A percentile compares a stretch with the other conserved stretches of the same genome.
These are phyloP conservation scores for Dromiciops gliroides DNA, from an alignment of 2,113 vertebrate genomes.

Conservation along the genomic window DNA sequence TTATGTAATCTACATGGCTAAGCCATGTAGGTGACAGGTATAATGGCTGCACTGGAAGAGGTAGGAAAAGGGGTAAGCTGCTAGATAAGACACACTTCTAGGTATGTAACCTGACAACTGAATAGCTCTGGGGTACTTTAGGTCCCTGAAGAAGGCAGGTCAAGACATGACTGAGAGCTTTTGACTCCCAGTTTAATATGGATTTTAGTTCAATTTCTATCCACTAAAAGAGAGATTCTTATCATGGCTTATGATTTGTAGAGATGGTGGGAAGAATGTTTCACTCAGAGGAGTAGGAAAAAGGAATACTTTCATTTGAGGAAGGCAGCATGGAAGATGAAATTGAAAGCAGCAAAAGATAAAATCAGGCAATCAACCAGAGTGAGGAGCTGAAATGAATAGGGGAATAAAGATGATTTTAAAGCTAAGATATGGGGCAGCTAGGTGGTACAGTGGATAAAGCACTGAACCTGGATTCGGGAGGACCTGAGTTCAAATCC, in stretches of 20 bases:
- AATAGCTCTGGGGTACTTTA: background rate
- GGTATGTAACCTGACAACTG: background rate
- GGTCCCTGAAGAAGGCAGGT: background rate
- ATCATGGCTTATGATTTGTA: background rate
- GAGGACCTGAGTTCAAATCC: too few species aligned
- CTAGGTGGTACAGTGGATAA: too few species aligned
- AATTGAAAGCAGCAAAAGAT: slow-evolving; percentile 6
- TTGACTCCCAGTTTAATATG: background rate
- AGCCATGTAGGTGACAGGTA: fast-evolving
- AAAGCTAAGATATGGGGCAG: background rate
- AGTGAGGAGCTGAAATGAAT: background rate
- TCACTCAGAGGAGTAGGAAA: background rate
- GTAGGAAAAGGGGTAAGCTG: background rate
- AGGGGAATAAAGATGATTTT: background rate
- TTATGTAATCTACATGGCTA: background rate
- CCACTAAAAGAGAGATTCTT: background rate
- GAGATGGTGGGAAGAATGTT: background rate
- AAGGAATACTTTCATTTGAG: background rate
- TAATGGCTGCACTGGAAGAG: background rate
- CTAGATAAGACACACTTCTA: background rate
- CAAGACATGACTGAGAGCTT: background rate
- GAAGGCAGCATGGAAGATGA: slow-evolving; percentile 26
- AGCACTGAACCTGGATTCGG: too few species aligned
- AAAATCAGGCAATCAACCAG: background rate
- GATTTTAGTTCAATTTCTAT: background rate